Percentiles rank a stretch among this genome's conserved stretches.
Evolutionary conservation across 1,140 invertebrate genomes (phyloP).

Genomic region (Camponotus pennsylvanicus): DNA sequence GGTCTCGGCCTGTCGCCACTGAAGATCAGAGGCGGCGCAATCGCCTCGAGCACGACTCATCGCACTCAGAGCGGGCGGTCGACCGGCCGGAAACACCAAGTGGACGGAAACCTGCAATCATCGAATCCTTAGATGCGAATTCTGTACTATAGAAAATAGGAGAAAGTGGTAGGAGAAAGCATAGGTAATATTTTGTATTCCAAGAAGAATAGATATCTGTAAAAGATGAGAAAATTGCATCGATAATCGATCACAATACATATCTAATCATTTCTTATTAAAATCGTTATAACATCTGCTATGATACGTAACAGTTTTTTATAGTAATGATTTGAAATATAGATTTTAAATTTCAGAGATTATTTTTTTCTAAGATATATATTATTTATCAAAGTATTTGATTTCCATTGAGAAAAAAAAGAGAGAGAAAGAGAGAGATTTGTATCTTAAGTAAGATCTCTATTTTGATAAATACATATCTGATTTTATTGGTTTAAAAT

Average conservation of each 20-base stretch:
- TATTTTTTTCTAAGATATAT: no score
- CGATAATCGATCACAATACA: not conserved
- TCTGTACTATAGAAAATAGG: not conserved
- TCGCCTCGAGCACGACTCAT: conserved; percentile 58
- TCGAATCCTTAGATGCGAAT: not conserved
- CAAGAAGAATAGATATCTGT: not conserved
- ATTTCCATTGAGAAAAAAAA: not conserved
- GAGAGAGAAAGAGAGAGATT: not conserved
- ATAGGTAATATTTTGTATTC: not conserved
- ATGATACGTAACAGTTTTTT: no score
- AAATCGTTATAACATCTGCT: no score
- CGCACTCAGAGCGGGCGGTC: conserved; percentile 77
- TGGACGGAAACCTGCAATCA: conserved; percentile 88
- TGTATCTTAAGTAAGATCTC: not conserved
- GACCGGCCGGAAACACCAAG: conserved; percentile 88
- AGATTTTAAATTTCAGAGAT: no score
- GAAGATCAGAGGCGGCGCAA: conserved; percentile 81
- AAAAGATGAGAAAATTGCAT: not conserved
- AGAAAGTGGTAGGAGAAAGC: not conserved
- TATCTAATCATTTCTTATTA: no score
- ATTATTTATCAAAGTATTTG: not conserved
- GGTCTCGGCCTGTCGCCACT: conserved; percentile 80
- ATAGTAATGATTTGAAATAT: no score
- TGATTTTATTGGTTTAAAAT: not conserved
- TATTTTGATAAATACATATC: not conserved